These are phyloP conservation scores for Sebastes iracundus DNA, from an alignment of 2,797 vertebrate species.

Conservation along the genomic window DNA sequence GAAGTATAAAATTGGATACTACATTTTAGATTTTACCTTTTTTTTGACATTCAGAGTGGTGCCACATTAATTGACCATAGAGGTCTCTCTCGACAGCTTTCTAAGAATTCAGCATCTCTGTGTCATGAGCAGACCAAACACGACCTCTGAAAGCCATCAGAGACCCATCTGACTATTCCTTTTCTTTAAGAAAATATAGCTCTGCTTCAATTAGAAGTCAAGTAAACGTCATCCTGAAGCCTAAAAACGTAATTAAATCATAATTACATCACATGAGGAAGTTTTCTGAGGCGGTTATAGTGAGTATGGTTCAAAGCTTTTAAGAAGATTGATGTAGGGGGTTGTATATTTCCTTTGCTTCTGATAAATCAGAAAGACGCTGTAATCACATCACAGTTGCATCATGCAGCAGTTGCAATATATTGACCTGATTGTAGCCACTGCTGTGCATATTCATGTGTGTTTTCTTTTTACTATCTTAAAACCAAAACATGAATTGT, in stretches of 20 bases:
- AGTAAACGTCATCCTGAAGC: neutral
- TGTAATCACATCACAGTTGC: slow-evolving; percentile 24
- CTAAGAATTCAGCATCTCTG: slow-evolving; percentile 7
- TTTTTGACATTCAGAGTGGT: slow-evolving; percentile 47
- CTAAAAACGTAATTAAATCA: slow-evolving; percentile 14
- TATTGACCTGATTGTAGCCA: neutral
- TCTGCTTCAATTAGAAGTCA: neutral
- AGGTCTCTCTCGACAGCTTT: slow-evolving; percentile 14
- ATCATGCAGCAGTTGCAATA: slow-evolving; percentile 5
- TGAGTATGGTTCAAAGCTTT: slow-evolving; percentile 1
- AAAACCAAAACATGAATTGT: slow-evolving; percentile 8
- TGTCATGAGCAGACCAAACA: slow-evolving; percentile 12
- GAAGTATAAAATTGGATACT: slow-evolving; percentile 37
- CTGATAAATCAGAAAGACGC: slow-evolving; percentile 3
- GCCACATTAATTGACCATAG: slow-evolving; percentile 26
- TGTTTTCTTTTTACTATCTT: slow-evolving; percentile 3
- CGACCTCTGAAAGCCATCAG: neutral
- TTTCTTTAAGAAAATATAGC: neutral
- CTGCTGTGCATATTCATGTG: neutral
- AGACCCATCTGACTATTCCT: neutral
- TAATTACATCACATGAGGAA: slow-evolving; percentile 4
- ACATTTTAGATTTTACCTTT: slow-evolving; percentile 36
- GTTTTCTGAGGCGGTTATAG: neutral
- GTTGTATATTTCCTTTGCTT: slow-evolving; percentile 12
- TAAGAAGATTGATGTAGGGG: neutral